Evolutionary conservation across 2,797 vertebrate genomes (phyloP).

Genomic region (Poeciliopsis presidionis): DNA sequence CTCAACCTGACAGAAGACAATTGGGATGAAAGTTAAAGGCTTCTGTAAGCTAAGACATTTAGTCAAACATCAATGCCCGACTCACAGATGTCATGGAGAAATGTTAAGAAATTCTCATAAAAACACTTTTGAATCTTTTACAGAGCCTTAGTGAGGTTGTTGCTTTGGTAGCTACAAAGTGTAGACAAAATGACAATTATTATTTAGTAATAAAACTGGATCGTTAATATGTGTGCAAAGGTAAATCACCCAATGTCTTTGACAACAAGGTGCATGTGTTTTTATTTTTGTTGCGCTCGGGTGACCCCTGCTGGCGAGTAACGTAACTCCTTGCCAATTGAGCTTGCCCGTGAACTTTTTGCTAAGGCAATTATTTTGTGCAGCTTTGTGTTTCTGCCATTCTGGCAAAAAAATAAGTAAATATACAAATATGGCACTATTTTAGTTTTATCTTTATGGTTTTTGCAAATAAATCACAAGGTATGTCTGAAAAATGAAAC

Average conservation of each 20-base stretch:
- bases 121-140: neutral
- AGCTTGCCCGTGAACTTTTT: neutral
- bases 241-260: neutral
- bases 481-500: neutral
- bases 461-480: neutral
- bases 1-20: neutral
- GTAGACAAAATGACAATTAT: neutral
- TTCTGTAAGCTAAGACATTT: neutral
- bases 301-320: slow-evolving; percentile 53
- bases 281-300: slow-evolving; percentile 32
- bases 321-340: neutral
- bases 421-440: neutral
- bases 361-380: neutral
- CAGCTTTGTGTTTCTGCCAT: neutral
- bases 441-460: neutral
- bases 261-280: neutral
- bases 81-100: neutral
- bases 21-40: neutral
- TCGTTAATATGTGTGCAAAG: neutral
- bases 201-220: neutral
- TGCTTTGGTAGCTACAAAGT: neutral
- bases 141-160: neutral
- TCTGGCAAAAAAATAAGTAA: neutral
- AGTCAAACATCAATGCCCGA: neutral
- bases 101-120: neutral